A percentile compares a stretch with the other conserved stretches of the same genome.
phyloP scores from a whole-genome alignment of 2,113 vertebrate genomes.

The Melanerpes formicivorus region DNA sequence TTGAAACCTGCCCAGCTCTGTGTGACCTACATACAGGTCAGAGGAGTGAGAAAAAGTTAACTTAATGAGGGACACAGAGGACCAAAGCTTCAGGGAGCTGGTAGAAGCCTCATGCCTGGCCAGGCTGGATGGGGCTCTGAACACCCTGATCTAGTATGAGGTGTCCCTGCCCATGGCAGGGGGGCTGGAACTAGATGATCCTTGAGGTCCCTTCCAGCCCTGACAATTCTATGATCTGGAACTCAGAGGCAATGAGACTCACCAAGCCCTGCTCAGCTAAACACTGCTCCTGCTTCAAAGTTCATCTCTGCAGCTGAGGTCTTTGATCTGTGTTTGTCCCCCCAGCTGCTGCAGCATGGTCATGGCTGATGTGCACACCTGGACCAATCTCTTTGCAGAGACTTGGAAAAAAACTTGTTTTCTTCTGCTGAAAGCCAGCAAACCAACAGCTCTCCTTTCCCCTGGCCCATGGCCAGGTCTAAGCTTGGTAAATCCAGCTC shows the following conservation, averaged over 20 bases:
- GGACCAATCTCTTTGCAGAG: background rate
- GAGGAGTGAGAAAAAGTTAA: background rate
- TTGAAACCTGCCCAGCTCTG: background rate
- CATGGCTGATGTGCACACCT: fast-evolving
- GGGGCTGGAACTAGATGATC: too few species aligned
- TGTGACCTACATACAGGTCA: background rate
- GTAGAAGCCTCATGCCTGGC: too few species aligned
- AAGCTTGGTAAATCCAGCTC: background rate
- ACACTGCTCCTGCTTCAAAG: background rate
- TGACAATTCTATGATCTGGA: too few species aligned
- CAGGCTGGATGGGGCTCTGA: too few species aligned
- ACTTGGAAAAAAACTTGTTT: background rate
- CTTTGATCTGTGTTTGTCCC: background rate
- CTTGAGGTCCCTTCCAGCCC: too few species aligned
- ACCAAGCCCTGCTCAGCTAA: background rate
- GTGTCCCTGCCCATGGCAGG: too few species aligned
- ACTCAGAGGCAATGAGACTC: background rate
- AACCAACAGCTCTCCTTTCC: background rate
- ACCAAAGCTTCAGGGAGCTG: background rate
- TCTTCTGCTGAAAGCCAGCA: background rate
- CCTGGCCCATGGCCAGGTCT: background rate
- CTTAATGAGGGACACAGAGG: background rate
- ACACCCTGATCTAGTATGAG: too few species aligned
- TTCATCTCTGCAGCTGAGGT: background rate
- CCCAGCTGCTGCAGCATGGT: fast-evolving